Conservation (phyloP, 2,113 vertebrate genomes). For the Poeciliopsis retropinna region DNA sequence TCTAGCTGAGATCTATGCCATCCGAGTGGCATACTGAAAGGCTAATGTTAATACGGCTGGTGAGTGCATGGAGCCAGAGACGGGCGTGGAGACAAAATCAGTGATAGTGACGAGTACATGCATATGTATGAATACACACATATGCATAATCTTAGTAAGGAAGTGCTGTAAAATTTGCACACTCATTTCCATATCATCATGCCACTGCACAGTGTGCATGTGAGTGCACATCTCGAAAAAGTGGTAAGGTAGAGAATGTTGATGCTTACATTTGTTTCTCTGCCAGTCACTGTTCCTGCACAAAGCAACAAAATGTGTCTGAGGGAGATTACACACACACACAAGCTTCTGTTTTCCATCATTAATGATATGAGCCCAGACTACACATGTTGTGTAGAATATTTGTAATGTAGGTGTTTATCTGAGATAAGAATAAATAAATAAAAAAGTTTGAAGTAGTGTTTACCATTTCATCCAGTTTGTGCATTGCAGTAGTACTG, state of each 20-base stretch:
- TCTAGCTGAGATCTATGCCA: slow-evolving; percentile 48
- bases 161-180: slow-evolving; percentile 44
- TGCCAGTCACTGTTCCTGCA: slow-evolving; percentile 30
- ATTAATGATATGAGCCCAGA: neutral
- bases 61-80: slow-evolving; percentile 50
- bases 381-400: too few relatives aligned
- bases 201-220: slow-evolving; percentile 1
- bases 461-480: too few relatives aligned
- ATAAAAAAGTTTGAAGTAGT: too few relatives aligned
- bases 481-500: too few relatives aligned
- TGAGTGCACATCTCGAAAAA: slow-evolving; percentile 36
- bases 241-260: slow-evolving; percentile 37
- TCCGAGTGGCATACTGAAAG: slow-evolving; percentile 36
- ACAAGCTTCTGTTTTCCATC: slow-evolving; percentile 19
- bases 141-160: slow-evolving; percentile 71
- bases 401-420: too few relatives aligned
- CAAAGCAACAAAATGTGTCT: neutral
- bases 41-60: slow-evolving; percentile 62
- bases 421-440: too few relatives aligned
- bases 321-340: slow-evolving; percentile 19
- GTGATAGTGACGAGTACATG: slow-evolving; percentile 62
- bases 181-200: slow-evolving; percentile 29
- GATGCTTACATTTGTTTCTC: slow-evolving; percentile 28
- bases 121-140: slow-evolving; percentile 77
- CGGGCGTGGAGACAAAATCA: slow-evolving; percentile 60